These are phyloP conservation scores for Sogatella furcifera DNA, from an alignment of 1,140 invertebrate species.

Conservation along the genomic window DNA sequence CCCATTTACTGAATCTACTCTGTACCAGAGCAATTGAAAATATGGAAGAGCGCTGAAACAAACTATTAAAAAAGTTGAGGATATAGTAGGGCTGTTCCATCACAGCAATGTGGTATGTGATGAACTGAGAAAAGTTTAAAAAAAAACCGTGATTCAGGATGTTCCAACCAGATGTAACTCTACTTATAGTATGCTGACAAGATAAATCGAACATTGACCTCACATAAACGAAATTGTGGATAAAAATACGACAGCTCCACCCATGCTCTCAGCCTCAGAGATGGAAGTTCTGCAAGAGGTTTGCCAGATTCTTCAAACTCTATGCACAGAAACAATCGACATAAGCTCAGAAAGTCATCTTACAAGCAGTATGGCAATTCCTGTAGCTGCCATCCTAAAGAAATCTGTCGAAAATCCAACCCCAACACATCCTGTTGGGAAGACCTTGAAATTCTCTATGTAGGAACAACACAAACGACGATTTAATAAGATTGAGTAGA, in stretches of 20 bases:
- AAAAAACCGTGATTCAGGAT: conserved; percentile 24
- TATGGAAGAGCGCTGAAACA: background rate
- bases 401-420: no score
- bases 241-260: background rate
- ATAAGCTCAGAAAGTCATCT: conserved; percentile 6
- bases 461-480: no score
- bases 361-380: conserved; percentile 6
- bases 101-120: conserved; percentile 18
- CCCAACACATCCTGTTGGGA: no score
- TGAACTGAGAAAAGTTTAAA: conserved; percentile 12
- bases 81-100: conserved; percentile 14
- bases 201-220: conserved; percentile 21
- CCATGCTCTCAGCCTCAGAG: conserved; percentile 12
- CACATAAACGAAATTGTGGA: conserved; percentile 8
- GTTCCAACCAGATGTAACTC: conserved; percentile 31
- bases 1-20: conserved; percentile 30
- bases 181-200: conserved; percentile 26
- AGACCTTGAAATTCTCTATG: no score
- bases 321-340: conserved; percentile 1
- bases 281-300: conserved; percentile 8
- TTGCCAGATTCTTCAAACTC: background rate
- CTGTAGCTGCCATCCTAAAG: conserved; percentile 1
- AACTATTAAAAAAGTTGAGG: conserved; percentile 13
- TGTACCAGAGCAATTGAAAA: background rate
- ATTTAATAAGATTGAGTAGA: no score